phyloP scores from a whole-genome alignment of 2,888 invertebrate genomes.

The Dendrolimus houi region DNA sequence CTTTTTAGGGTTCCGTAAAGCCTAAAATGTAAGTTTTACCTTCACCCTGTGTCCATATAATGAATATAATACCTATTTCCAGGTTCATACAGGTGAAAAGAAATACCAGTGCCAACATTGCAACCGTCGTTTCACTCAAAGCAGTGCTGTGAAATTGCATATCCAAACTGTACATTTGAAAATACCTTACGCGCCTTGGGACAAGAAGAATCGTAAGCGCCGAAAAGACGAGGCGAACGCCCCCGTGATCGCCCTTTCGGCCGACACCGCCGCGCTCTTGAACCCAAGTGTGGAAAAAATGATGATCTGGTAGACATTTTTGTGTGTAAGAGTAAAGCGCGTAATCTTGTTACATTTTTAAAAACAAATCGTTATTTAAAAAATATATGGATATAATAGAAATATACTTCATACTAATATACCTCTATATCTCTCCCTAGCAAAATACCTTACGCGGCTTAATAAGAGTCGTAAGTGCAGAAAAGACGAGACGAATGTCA shows the following conservation, averaged over 20 bases:
- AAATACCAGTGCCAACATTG: constrained; percentile 65
- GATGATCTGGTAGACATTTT: neutral
- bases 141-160: constrained; percentile 66
- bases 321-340: too few relatives aligned
- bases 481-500: constrained; percentile 23
- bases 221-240: constrained; percentile 30
- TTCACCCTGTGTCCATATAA: too few relatives aligned
- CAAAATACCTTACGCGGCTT: too few relatives aligned
- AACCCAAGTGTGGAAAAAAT: neutral
- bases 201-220: constrained; percentile 59
- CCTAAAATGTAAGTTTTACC: too few relatives aligned
- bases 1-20: too few relatives aligned
- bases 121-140: constrained; percentile 62
- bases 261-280: neutral
- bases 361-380: too few relatives aligned
- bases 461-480: constrained; percentile 55
- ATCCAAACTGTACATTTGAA: constrained; percentile 67
- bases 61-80: constrained; percentile 2
- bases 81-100: constrained; percentile 69
- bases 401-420: too few relatives aligned
- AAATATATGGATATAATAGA: too few relatives aligned
- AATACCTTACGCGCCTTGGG: constrained; percentile 69
- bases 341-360: too few relatives aligned
- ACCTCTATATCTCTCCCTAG: too few relatives aligned
- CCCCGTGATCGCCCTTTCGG: neutral